phyloP scores from a whole-genome alignment of 2,113 vertebrate species.

The Peromyscus leucopus region DNA sequence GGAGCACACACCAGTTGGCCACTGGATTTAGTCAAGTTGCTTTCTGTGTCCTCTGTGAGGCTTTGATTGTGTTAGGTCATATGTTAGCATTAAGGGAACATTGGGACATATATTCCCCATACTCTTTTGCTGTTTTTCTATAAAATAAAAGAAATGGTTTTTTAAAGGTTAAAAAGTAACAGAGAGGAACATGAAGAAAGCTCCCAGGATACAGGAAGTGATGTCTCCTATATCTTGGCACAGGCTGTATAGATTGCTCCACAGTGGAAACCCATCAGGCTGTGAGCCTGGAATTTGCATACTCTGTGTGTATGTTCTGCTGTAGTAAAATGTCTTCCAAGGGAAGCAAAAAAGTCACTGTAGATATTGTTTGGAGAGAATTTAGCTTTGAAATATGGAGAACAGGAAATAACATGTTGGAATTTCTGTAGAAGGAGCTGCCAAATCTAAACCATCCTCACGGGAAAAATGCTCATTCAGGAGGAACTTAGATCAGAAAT shows the following conservation, averaged over 20 bases:
- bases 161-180: not conserved
- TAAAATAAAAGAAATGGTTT: not conserved
- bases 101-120: not conserved
- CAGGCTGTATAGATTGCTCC: not conserved
- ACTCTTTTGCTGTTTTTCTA: slow-evolving; percentile 23
- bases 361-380: slow-evolving; percentile 28
- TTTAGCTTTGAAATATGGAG: slow-evolving; percentile 37
- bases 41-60: not conserved
- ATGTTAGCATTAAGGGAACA: not conserved
- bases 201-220: not conserved
- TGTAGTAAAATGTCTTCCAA: slow-evolving; percentile 26
- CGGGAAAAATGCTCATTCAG: not conserved
- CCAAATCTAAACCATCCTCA: slow-evolving; percentile 9
- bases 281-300: not conserved
- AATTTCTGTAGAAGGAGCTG: not conserved
- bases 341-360: not conserved
- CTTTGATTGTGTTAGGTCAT: not conserved
- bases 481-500: not conserved
- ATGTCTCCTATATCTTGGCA: not conserved
- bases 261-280: slow-evolving; percentile 31
- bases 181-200: not conserved
- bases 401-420: not conserved
- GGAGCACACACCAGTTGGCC: not conserved
- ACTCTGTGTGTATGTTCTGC: slow-evolving; percentile 19
- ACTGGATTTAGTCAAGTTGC: not conserved